Conservation (phyloP, 2,888 invertebrate genomes). For the Schizaphis graminum region DNA sequence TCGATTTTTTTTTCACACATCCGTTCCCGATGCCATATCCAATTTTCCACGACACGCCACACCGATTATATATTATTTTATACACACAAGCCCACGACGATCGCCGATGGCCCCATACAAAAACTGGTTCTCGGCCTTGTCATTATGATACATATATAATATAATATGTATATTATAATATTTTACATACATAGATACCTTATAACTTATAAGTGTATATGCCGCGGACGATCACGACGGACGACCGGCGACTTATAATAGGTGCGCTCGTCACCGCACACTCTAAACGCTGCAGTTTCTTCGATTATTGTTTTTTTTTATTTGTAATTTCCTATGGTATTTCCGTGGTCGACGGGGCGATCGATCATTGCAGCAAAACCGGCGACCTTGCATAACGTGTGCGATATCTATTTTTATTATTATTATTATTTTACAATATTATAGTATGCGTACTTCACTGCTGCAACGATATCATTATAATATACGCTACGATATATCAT, state of each 20-base stretch:
- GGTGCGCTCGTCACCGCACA: not conserved
- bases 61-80: not conserved
- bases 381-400: not conserved
- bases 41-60: constrained; percentile 48
- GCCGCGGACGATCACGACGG: not conserved
- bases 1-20: not conserved
- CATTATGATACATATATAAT: not conserved
- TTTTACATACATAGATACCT: not conserved
- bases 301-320: not conserved
- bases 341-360: not conserved
- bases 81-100: not conserved
- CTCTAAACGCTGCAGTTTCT: constrained; percentile 15
- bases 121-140: constrained; percentile 55
- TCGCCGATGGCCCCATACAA: not conserved
- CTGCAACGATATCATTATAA: not conserved
- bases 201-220: not conserved
- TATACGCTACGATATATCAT: not conserved
- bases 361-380: not conserved
- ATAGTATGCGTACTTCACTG: not conserved
- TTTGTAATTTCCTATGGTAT: not conserved
- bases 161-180: not conserved
- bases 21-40: not conserved
- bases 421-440: constrained; percentile 13
- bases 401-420: not conserved
- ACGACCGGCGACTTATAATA: not conserved